These are phyloP conservation scores for Spinus pinus DNA, from an alignment of 2,797 vertebrate genomes.

Conservation along the genomic window DNA sequence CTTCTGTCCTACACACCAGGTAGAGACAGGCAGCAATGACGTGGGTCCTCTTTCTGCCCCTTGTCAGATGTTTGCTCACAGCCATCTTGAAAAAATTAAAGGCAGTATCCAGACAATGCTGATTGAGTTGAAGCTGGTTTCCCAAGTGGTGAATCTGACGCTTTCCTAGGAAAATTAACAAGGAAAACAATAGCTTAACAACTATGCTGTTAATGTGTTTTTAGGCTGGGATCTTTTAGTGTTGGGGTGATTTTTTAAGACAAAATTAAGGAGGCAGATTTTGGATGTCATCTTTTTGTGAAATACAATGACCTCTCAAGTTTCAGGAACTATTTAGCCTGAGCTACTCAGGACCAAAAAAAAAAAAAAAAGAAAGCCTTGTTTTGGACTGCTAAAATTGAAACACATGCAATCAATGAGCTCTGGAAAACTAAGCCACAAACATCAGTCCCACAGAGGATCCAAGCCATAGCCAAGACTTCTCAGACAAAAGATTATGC, in stretches of 20 bases:
- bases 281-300: background rate
- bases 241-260: fast-evolving
- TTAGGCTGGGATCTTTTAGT: background rate
- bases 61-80: constrained; percentile 86
- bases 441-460: background rate
- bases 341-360: background rate
- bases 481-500: background rate
- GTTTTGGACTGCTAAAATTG: background rate
- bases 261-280: background rate
- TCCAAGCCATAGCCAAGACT: background rate
- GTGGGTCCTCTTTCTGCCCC: constrained; percentile 84
- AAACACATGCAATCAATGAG: background rate
- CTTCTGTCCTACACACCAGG: constrained; percentile 94
- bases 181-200: background rate
- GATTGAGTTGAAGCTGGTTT: constrained; percentile 92
- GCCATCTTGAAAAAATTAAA: constrained; percentile 99
- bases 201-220: background rate
- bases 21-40: constrained; percentile 94
- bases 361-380: background rate
- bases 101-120: constrained; percentile 93
- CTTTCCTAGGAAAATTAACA: constrained; percentile 77
- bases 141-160: constrained; percentile 90
- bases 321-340: background rate
- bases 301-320: background rate
- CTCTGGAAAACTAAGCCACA: background rate